phyloP scores from a whole-genome alignment of 1,140 invertebrate species.

The Cyclina sinensis region DNA sequence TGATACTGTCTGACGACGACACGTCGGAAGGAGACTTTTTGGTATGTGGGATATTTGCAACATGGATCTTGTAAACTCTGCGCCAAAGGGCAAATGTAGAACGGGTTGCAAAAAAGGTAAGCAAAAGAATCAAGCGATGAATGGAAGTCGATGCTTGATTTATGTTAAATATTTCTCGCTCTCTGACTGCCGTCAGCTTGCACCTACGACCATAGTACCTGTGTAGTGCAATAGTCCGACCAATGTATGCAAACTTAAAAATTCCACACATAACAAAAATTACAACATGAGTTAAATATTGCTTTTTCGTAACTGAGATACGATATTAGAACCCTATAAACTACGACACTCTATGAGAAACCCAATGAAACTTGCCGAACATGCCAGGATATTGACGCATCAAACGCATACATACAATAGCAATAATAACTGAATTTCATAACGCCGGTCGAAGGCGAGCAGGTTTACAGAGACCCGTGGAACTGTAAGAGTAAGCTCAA shows the following conservation, averaged over 20 bases:
- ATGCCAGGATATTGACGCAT: background rate
- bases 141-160: background rate
- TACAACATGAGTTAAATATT: background rate
- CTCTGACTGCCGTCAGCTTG: background rate
- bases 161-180: background rate
- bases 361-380: background rate
- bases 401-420: background rate
- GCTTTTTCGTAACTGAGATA: background rate
- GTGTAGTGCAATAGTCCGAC: background rate
- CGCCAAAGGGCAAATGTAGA: background rate
- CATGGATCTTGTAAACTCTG: background rate
- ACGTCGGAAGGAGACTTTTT: too few relatives aligned
- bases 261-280: background rate
- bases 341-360: background rate
- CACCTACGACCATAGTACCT: background rate
- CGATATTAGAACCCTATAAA: background rate
- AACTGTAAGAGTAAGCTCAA: background rate
- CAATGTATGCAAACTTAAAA: background rate
- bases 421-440: background rate
- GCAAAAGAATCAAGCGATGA: background rate
- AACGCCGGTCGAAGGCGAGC: background rate
- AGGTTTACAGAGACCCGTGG: background rate
- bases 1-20: too few relatives aligned
- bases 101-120: background rate
- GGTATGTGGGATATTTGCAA: background rate